A percentile compares a stretch with the other conserved stretches of the same genome.
These are phyloP conservation scores for Aplysia californica DNA, from an alignment of 1,140 invertebrate species.

Conservation along the genomic window DNA sequence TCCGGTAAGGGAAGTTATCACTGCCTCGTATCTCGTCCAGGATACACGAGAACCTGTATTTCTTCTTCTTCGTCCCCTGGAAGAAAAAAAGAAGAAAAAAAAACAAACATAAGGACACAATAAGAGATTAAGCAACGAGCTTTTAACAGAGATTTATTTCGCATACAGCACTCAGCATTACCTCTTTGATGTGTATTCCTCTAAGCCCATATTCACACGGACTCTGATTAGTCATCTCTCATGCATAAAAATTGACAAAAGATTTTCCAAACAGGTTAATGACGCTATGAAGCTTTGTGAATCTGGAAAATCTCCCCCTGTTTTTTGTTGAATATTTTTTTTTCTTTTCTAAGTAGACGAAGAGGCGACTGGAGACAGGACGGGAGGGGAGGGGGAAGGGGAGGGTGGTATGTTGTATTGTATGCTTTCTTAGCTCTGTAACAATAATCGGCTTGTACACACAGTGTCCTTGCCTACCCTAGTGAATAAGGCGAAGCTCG, in stretches of 20 bases:
- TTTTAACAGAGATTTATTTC: background rate
- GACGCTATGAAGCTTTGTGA: no score
- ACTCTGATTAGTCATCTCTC: background rate
- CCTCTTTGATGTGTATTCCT: background rate
- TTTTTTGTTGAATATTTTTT: no score
- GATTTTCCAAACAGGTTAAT: no score
- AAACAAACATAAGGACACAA: background rate
- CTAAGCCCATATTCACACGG: background rate
- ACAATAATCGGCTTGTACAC: no score
- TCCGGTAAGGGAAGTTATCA: conserved; percentile 65
- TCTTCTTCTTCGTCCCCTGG: conserved; percentile 52
- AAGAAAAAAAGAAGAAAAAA: conserved; percentile 18
- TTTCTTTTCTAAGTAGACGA: no score
- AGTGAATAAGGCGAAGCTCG: no score
- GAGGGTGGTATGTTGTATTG: no score
- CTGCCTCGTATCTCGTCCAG: conserved; percentile 67
- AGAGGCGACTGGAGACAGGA: no score
- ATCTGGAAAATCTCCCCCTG: no score
- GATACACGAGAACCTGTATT: conserved; percentile 68
- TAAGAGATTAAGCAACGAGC: background rate
- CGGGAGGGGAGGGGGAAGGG: no score
- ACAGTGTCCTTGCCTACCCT: no score
- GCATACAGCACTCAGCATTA: background rate
- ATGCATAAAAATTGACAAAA: background rate
- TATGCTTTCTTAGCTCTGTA: no score